These are phyloP conservation scores for Ptilodon capucinus DNA, from an alignment of 2,888 invertebrate genomes.

Conservation along the genomic window DNA sequence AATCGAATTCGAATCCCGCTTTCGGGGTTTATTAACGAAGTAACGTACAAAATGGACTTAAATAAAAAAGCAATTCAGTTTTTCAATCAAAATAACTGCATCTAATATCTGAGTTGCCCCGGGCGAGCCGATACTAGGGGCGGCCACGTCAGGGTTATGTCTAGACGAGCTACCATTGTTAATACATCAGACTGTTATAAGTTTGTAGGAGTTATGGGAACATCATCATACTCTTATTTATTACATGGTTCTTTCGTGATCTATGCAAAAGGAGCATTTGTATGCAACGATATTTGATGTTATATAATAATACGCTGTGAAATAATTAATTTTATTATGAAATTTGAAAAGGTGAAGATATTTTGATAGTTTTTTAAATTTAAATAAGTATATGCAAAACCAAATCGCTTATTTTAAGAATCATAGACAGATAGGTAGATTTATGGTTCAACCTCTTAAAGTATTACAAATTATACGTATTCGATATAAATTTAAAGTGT, in stretches of 20 bases:
- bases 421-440: no score
- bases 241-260: background rate
- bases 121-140: slow-evolving; percentile 5
- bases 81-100: slow-evolving; percentile 31
- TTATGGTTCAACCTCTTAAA: no score
- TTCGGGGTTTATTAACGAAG: slow-evolving; percentile 12
- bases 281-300: background rate
- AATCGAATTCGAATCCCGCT: slow-evolving; percentile 6
- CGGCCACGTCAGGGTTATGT: slow-evolving; percentile 23
- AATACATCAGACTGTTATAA: slow-evolving; percentile 12
- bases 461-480: no score
- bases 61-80: slow-evolving; percentile 29
- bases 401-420: no score
- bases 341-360: no score
- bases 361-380: no score
- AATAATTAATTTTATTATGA: no score
- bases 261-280: background rate
- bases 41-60: slow-evolving; percentile 12
- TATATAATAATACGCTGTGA: no score
- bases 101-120: slow-evolving; percentile 23
- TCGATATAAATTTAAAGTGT: no score
- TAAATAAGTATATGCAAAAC: no score
- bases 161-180: slow-evolving; percentile 31
- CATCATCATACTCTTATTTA: background rate
- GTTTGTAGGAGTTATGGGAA: background rate